Conservation (phyloP, 2,888 invertebrate genomes). For the Acleris literana region DNA sequence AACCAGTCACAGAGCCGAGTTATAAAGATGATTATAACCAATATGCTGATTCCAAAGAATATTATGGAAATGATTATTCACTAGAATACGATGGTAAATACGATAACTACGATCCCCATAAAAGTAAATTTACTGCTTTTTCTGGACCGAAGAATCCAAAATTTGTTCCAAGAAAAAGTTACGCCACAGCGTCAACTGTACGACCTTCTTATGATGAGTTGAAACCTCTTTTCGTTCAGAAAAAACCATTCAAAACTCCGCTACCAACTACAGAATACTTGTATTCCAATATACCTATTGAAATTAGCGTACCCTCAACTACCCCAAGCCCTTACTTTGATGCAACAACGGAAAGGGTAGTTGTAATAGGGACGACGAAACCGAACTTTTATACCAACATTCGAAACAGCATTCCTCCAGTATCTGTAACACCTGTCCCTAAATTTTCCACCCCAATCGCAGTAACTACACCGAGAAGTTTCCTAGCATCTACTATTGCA, state of each 20-base stretch:
- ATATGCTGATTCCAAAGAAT: constrained; percentile 64
- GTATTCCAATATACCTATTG: constrained; percentile 45
- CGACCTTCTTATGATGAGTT: constrained; percentile 54
- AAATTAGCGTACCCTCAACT: constrained; percentile 53
- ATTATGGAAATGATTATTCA: constrained; percentile 64
- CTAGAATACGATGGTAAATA: constrained; percentile 55
- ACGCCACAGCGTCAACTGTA: constrained; percentile 40
- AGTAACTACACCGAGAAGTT: constrained; percentile 38
- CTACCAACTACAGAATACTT: constrained; percentile 41
- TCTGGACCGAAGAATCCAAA: constrained; percentile 41
- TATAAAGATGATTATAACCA: constrained; percentile 53
- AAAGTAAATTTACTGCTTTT: constrained; percentile 56
- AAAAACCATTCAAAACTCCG: constrained; percentile 47
- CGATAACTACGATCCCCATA: constrained; percentile 57
- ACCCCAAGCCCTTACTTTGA: constrained; percentile 46
- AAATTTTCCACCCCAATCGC: constrained; percentile 11
- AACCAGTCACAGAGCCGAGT: constrained; percentile 37
- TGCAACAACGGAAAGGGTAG: constrained; percentile 56
- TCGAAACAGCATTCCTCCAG: constrained; percentile 44
- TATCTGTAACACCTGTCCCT: constrained; percentile 44
- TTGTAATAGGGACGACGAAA: constrained; percentile 55
- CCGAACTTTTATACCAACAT: constrained; percentile 62
- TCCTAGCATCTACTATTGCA: constrained; percentile 50
- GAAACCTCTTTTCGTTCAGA: constrained; percentile 58
- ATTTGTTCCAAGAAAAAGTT: constrained; percentile 32